phyloP scores from a whole-genome alignment of 2,888 invertebrate genomes.

The Acrobasis repandana region DNA sequence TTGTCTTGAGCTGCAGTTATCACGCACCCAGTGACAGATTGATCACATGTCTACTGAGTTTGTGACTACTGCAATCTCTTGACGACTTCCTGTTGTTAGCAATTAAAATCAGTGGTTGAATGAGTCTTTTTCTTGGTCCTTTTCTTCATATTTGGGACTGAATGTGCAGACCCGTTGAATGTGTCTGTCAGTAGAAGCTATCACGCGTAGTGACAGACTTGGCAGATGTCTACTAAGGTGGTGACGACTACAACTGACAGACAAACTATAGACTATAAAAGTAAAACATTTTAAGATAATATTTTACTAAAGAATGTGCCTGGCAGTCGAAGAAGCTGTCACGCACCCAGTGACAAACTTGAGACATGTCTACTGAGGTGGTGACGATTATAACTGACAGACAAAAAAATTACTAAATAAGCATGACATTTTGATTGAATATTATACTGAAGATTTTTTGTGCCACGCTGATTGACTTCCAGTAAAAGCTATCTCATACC shows the following conservation, averaged over 20 bases:
- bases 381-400: conserved; percentile 15
- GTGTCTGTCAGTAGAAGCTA: conserved; percentile 2
- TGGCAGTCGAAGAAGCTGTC: conserved; percentile 7
- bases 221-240: conserved; percentile 17
- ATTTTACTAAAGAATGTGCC: neutral
- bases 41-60: conserved; percentile 30
- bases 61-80: conserved; percentile 12
- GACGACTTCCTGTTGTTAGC: neutral
- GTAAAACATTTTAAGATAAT: neutral
- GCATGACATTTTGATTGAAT: neutral
- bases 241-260: neutral
- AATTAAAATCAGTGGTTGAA: too few relatives aligned
- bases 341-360: conserved; percentile 35
- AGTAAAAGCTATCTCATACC: conserved; percentile 26
- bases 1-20: too few relatives aligned
- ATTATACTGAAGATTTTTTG: neutral
- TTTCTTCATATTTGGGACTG: too few relatives aligned
- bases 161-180: neutral
- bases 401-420: neutral
- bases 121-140: too few relatives aligned
- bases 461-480: neutral
- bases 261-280: neutral
- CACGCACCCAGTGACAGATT: conserved; percentile 7
- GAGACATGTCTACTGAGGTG: conserved; percentile 29
- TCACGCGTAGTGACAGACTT: conserved; percentile 10